Conservation (phyloP, 2,888 invertebrate genomes). For the Chalcosyrphus nemorum region DNA sequence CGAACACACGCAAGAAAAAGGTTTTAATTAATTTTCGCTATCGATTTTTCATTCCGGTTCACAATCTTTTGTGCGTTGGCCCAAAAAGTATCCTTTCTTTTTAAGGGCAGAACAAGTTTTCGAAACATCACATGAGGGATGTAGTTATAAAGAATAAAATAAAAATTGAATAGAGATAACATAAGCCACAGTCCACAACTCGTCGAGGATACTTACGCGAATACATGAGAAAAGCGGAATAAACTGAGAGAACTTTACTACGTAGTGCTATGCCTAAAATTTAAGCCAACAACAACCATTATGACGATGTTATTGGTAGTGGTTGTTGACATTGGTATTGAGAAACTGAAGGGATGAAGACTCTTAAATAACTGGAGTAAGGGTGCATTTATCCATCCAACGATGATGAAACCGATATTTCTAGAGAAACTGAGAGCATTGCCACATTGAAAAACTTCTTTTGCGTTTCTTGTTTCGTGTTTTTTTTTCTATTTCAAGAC, state of each 20-base stretch:
- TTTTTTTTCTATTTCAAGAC: neutral
- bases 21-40: conserved; percentile 31
- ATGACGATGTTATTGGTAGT: conserved; percentile 46
- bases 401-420: conserved; percentile 42
- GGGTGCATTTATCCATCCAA: conserved; percentile 53
- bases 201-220: conserved; percentile 45
- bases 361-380: conserved; percentile 53
- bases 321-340: conserved; percentile 72
- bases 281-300: conserved; percentile 36
- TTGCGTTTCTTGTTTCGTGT: too few species aligned
- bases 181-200: conserved; percentile 44
- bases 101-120: conserved; percentile 57
- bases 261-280: conserved; percentile 32
- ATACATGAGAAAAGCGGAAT: conserved; percentile 38
- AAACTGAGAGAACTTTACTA: conserved; percentile 33
- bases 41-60: conserved; percentile 57
- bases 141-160: conserved; percentile 1
- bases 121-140: conserved; percentile 35
- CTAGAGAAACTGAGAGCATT: conserved; percentile 14
- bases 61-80: conserved; percentile 56
- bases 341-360: conserved; percentile 47
- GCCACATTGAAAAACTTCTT: conserved; percentile 36
- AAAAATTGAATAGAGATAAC: conserved; percentile 34
- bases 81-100: conserved; percentile 51
- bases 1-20: neutral